A percentile compares a stretch with the other conserved stretches of the same genome.
These are phyloP conservation scores for Brachymystax lenok DNA, from an alignment of 2,797 vertebrate genomes.

Conservation along the genomic window DNA sequence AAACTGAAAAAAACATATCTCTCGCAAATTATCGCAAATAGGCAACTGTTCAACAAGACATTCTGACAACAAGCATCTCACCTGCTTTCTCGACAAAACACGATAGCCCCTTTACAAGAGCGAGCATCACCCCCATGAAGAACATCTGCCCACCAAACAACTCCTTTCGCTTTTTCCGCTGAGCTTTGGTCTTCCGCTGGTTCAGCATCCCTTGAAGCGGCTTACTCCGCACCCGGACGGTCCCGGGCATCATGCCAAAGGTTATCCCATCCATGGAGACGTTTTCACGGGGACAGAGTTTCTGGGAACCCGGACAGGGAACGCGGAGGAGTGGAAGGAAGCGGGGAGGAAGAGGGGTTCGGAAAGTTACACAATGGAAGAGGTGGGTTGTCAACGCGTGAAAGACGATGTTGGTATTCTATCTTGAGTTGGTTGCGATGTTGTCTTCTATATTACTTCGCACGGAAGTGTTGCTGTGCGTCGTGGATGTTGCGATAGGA, in stretches of 20 bases:
- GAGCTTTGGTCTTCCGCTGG: conserved; percentile 73
- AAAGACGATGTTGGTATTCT: neutral
- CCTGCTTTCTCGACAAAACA: conserved; percentile 65
- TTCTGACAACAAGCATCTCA: conserved; percentile 54
- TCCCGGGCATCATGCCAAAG: conserved; percentile 58
- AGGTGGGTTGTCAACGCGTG: conserved; percentile 16
- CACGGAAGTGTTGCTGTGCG: conserved; percentile 6
- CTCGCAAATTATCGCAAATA: neutral
- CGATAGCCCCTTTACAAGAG: conserved; percentile 69
- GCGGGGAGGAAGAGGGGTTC: conserved; percentile 10
- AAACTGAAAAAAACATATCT: neutral
- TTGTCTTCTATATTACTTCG: neutral
- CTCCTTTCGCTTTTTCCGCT: conserved; percentile 82
- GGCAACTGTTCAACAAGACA: neutral
- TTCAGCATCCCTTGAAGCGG: conserved; percentile 66
- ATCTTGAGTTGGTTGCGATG: neutral
- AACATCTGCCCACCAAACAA: conserved; percentile 84
- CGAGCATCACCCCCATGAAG: conserved; percentile 76
- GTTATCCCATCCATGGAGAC: conserved; percentile 69
- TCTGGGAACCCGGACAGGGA: conserved; percentile 32
- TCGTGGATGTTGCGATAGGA: conserved; percentile 40
- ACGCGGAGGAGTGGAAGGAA: conserved; percentile 7
- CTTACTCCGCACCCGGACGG: conserved; percentile 37
- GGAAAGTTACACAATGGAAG: conserved; percentile 44
- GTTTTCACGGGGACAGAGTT: conserved; percentile 47